Evolutionary conservation across 2,888 invertebrate species (phyloP), one percentile per base, ranked within the genome.

Genomic region (Acronicta aceris): DNA sequence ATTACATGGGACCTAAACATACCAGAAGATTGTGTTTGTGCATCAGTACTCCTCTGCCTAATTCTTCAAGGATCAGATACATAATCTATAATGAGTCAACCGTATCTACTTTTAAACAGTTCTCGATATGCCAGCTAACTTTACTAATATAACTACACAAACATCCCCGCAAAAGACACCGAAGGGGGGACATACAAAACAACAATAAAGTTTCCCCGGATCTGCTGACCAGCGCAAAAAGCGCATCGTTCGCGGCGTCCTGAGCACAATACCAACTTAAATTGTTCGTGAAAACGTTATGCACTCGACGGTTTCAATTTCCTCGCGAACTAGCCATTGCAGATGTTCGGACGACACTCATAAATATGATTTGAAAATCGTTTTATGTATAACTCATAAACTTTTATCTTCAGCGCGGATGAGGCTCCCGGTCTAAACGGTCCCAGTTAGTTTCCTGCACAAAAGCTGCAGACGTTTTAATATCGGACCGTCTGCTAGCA

Each of bases 341-440:
- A 93, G 89, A 92, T 94, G 93, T 91, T 91, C 86, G 83, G 88
- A 87, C 83, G 89, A 88, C 88, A 87, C 87, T 89, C 90, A 88
- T 93, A 94, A 94, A 93, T 94, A 94, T 94, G 91, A 94, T 93
- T 94, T 93, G 91, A 93, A 91, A 93, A 94, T 93, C 91, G 93
- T 92, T 94, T 93, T 93, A 93, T 93, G 92, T 94, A 92, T 92
- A 91, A 91, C 89, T 89, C 92, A 90, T 94, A 93, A 94, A 94
- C 88, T 94, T 94, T 94, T 94, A 94, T 94, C 92, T 91, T 81
- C 87, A 77, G 81, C 79, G 81, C 78, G 85, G 87, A 81, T 79
- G 85, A 85, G 85, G 88, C 83, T 85, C 85, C 82, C 78, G 81
- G 74, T 86, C 84, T 88, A 88, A 90, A 88, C 87, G 89, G 83